Base-by-base conservation (phyloP, 2,113 vertebrate species). In the Peromyscus leucopus region DNA sequence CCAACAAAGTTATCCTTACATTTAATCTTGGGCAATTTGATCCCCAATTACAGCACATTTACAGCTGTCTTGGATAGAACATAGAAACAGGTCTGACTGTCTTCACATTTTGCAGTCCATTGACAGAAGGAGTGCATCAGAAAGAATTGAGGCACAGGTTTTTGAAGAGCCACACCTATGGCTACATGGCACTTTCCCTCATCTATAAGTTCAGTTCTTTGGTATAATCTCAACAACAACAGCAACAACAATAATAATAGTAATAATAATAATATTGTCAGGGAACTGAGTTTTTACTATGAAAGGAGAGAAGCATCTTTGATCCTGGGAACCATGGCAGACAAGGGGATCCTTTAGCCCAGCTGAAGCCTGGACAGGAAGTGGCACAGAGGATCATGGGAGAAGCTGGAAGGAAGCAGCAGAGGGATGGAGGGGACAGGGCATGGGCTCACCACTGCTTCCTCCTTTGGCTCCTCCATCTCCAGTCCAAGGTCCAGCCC, bases 401-500 rank as follows among this genome's bases (percentile, higher is more conserved):
- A 76, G 55, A 69, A 80, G 69, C 48, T 65, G 15, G 51, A 46
- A n/a, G 15, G 36, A 4, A n/a, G 31, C 16, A 28, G 31, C 2
- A 31, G 71, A 63, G 74, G 55, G 42, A 42, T 13, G 19, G 9
- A 55, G 5, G 71, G 48, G 22, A 2, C 13, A 16, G 57, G 72
- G 93, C 75, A 48, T 42, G 36, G 95, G 98, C 99, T 99, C 98
- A 99, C 99, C 98, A n/a, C 98, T 95, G 98, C 95, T 74, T 98
- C 98, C 87, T 99, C 98, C 88, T 97, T 98, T 92, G 98, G 97
- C 75, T 98, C 97, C 0, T 72, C 98, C 78, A 96, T 89, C 97
- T 98, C 93, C 83, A 93, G 0, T 5, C 95, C 95, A 12, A 91
- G 48, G 42, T 95, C 97, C 90, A 95, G 51, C 36, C 98, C 98